Conservation (phyloP, 2,113 vertebrate genomes). For the Serilophus lunatus region DNA sequence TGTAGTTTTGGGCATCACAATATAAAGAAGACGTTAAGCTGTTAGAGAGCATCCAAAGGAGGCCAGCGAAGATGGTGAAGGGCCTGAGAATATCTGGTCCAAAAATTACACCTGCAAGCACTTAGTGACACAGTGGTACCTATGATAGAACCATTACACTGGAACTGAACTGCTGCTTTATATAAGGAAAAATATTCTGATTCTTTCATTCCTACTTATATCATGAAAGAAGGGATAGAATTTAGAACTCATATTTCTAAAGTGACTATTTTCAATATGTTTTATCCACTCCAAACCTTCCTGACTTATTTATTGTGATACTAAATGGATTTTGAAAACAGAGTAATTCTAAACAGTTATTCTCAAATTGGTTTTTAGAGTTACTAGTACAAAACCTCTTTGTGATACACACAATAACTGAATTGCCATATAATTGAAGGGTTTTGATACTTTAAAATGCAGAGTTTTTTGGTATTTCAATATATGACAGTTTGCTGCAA, state of each 20-base stretch:
- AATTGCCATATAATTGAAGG: not conserved
- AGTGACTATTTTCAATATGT: not conserved
- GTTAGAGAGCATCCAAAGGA: too few species aligned
- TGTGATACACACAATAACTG: not conserved
- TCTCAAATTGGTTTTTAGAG: not conserved
- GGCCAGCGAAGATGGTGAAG: too few species aligned
- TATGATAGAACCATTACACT: not conserved
- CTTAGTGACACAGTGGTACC: not conserved
- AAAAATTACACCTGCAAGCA: not conserved
- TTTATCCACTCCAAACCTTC: not conserved
- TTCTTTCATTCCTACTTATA: not conserved
- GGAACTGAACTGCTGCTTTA: not conserved
- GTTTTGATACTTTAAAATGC: not conserved
- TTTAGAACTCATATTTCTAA: not conserved
- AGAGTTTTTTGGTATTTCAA: not conserved
- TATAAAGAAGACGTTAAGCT: too few species aligned
- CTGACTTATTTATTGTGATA: not conserved
- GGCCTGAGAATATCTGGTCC: not conserved
- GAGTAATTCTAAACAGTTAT: not conserved
- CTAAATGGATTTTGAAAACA: not conserved
- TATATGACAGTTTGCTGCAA: not conserved
- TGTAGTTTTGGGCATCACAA: too few species aligned
- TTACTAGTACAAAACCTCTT: not conserved
- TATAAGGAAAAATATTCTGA: not conserved
- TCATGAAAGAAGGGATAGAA: not conserved